Evolutionary conservation across 2,888 invertebrate genomes (phyloP).

Genomic region (Sthenelais limicola): DNA sequence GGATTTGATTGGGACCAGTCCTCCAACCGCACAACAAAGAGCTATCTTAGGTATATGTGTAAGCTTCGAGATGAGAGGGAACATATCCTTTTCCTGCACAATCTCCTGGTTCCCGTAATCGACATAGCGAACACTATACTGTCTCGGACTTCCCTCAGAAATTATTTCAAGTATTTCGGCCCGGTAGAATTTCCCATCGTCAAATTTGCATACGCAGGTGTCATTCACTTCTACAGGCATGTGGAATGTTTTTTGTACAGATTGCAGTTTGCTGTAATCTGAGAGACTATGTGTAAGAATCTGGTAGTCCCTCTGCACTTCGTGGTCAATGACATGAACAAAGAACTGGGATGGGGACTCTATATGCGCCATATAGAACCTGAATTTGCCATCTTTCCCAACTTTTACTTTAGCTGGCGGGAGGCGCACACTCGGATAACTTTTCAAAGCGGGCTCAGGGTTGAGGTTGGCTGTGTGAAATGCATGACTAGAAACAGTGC

Average conservation of each 20-base stretch:
- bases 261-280: too few relatives aligned
- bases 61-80: conserved; percentile 82
- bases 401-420: conserved; percentile 4
- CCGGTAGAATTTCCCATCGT: conserved; percentile 84
- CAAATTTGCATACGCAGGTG: too few relatives aligned
- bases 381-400: neutral
- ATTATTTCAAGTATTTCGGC: conserved; percentile 78
- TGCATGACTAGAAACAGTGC: too few relatives aligned
- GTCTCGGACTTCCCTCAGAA: neutral
- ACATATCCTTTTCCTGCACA: conserved; percentile 79
- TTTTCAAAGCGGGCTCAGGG: too few relatives aligned
- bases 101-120: conserved; percentile 91
- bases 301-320: too few relatives aligned
- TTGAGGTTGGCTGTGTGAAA: too few relatives aligned
- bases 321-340: conserved; percentile 57
- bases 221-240: too few relatives aligned
- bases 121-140: conserved; percentile 80
- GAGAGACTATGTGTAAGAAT: too few relatives aligned
- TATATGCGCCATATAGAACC: conserved; percentile 59
- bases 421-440: conserved; percentile 1
- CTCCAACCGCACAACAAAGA: too few relatives aligned
- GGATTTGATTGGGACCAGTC: neutral
- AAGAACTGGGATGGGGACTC: conserved; percentile 62
- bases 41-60: conserved; percentile 76
- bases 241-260: too few relatives aligned